Evolutionary conservation across 2,797 vertebrate species (phyloP), one percentile per base, ranked within the genome.

Genomic region (Acanthornis magna): DNA sequence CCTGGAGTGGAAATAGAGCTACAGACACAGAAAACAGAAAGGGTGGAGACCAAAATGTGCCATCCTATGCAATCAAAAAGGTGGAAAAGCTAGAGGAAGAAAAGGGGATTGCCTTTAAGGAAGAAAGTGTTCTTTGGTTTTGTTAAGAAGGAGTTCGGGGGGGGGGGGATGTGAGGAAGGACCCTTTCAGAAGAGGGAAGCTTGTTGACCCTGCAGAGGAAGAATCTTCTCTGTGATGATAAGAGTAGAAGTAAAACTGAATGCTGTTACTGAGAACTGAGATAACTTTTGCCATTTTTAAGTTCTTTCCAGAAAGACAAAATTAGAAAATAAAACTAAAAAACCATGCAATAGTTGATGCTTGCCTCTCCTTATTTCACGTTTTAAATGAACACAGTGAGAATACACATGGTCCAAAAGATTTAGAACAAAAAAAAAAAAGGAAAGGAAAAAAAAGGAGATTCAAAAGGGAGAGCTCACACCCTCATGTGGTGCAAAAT

Each of bases 41-140:
- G 29, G 21, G 38, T 2, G 1, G 38, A 82, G 53, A 54, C 32
- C 27, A 79, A 54, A 57, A 29, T 65, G 45, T 78, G 66, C 51
- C 62, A 43, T 68, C 47, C 77, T 36, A 23, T 63, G 53, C 67
- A 73, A 63, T 67, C 23, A 60, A 13, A 63, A 67, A 48, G 10
- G 38, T 74, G 67, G 60, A 53, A 91, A 60, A 76, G 23, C 4
- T 67, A 9, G 53, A 86, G 53, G 36, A 74, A 50, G 40, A 57
- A 63, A 78, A 74, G 54, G 10, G 3, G 63, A 32, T 36, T 70
- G 16, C 22, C 67, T 76, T 42, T 50, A 79, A 62, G 20, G 36
- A 76, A 84, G 16, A 71, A 82, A 82, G 7, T 15, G 38, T 79
- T 89, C 67, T 91, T 96, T 89, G 67, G 68, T 67, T 95, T 95